Conservation (phyloP, 2,888 invertebrate genomes). For the Cephonodes hylas region DNA sequence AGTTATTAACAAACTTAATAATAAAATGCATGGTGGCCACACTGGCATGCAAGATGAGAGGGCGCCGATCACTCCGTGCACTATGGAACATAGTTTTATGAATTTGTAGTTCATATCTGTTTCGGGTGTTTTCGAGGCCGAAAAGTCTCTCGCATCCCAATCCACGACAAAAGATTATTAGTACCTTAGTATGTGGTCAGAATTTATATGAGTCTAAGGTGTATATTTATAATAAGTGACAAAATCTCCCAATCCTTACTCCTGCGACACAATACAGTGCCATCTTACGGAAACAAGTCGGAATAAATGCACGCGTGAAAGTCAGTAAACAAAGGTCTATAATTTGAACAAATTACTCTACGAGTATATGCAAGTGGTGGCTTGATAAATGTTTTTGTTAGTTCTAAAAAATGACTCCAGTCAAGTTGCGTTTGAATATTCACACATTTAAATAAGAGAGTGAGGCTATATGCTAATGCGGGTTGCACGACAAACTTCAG, state of each 20-base stretch:
- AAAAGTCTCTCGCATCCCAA: no score
- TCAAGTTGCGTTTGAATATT: constrained; percentile 28
- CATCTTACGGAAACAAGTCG: background rate
- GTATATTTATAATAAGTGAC: background rate
- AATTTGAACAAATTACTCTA: background rate
- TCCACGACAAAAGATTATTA: no score
- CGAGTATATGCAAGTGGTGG: background rate
- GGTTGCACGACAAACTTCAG: background rate
- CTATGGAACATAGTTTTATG: no score
- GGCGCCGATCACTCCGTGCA: no score
- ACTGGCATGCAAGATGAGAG: no score
- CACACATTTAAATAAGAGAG: constrained; percentile 38
- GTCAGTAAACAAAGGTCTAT: background rate
- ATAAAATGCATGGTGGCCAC: no score
- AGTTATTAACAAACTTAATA: no score
- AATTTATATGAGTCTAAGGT: no score
- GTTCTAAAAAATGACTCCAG: background rate
- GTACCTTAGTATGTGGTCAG: no score
- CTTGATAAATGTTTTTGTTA: background rate
- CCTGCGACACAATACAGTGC: background rate
- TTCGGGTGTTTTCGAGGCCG: no score
- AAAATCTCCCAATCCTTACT: background rate
- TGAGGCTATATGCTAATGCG: constrained; percentile 42
- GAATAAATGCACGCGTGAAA: background rate
- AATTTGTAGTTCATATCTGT: no score